phyloP scores from a whole-genome alignment of 1,140 invertebrate species.

The Antheraea mylitta region DNA sequence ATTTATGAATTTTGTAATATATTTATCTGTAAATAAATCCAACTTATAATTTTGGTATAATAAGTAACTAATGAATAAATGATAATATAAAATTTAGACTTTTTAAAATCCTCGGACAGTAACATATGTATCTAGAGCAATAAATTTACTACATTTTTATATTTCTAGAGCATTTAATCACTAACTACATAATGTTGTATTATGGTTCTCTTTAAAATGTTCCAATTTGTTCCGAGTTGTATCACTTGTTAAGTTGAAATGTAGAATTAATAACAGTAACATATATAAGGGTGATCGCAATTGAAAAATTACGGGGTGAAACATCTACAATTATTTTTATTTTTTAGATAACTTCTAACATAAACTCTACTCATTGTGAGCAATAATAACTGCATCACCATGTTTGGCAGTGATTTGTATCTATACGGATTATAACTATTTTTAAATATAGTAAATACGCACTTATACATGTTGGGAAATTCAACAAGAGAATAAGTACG shows the following conservation, averaged over 20 bases:
- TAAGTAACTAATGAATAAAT: too few species aligned
- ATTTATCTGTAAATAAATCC: neutral
- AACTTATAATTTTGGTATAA: neutral
- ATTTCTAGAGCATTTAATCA: too few species aligned
- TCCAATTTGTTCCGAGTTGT: too few species aligned
- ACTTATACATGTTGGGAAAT: slow-evolving; percentile 29
- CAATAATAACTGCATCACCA: neutral
- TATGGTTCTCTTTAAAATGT: too few species aligned
- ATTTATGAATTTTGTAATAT: neutral
- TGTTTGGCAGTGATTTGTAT: slow-evolving; percentile 26
- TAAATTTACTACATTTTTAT: too few species aligned
- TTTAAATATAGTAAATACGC: slow-evolving; percentile 27
- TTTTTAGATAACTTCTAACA: neutral
- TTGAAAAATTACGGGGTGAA: neutral
- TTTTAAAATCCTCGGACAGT: too few species aligned
- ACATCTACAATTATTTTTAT: neutral
- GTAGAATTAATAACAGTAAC: too few species aligned
- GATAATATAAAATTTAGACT: too few species aligned
- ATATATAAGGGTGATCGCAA: too few species aligned
- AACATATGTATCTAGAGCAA: too few species aligned
- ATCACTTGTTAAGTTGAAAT: too few species aligned
- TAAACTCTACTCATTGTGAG: neutral
- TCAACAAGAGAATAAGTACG: slow-evolving; percentile 60
- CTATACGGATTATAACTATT: slow-evolving; percentile 18
- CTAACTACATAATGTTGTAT: too few species aligned